These are phyloP conservation scores for Thunnus albacares DNA, from an alignment of 2,797 vertebrate genomes.

Conservation along the genomic window DNA sequence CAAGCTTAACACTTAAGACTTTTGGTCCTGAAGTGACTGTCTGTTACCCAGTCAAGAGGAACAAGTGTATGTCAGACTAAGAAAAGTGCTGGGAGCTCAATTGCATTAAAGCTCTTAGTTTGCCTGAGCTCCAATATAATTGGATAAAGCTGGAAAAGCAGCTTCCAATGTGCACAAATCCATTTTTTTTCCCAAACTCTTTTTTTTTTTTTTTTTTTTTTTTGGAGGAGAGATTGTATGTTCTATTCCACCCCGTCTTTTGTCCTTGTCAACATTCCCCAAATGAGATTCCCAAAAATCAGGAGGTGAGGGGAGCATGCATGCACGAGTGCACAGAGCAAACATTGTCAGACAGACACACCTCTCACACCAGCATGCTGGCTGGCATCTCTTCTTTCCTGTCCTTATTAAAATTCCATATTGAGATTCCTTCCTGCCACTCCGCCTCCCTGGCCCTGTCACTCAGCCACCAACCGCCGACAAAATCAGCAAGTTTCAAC, in stretches of 20 bases:
- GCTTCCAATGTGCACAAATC: conserved; percentile 77
- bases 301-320: conserved; percentile 76
- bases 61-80: conserved; percentile 86
- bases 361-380: conserved; percentile 78
- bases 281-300: conserved; percentile 83
- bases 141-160: conserved; percentile 86
- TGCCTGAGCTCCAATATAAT: conserved; percentile 85
- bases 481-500: conserved; percentile 81
- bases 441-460: conserved; percentile 82
- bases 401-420: conserved; percentile 86
- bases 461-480: conserved; percentile 76
- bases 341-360: conserved; percentile 82
- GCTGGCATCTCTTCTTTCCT: conserved; percentile 76
- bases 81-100: conserved; percentile 85
- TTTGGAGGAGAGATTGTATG: conserved; percentile 29
- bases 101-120: conserved; percentile 87
- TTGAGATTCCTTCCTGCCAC: conserved; percentile 84
- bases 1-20: conserved; percentile 82
- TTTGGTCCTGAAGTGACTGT: conserved; percentile 83
- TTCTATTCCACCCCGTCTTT: conserved; percentile 69
- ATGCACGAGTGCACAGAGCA: conserved; percentile 74
- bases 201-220: conserved; percentile 32
- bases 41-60: conserved; percentile 84
- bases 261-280: conserved; percentile 83
- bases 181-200: conserved; percentile 48